These are phyloP conservation scores for Morone chrysops DNA, from an alignment of 2,113 vertebrate species.

Conservation along the genomic window DNA sequence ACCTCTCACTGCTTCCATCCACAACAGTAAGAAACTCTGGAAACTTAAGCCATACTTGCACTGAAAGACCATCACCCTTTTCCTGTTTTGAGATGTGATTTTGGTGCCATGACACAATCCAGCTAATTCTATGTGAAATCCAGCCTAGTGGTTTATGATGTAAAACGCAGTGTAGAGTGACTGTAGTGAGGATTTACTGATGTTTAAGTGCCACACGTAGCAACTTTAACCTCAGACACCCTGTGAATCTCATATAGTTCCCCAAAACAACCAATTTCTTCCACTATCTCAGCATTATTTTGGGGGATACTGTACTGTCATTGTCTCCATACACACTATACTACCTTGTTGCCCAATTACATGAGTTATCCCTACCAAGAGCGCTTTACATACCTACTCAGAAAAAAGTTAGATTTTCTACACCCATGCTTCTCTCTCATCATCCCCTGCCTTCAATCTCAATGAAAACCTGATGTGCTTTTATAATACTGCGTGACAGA, in stretches of 20 bases:
- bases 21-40: constrained; percentile 7
- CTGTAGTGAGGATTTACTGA: constrained; percentile 25
- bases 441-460: constrained; percentile 19
- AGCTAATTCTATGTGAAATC: constrained; percentile 34
- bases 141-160: constrained; percentile 4
- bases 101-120: constrained; percentile 13
- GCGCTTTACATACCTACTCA: background rate
- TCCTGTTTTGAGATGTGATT: constrained; percentile 16
- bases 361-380: background rate
- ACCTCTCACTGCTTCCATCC: background rate
- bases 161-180: constrained; percentile 4
- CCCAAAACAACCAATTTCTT: background rate
- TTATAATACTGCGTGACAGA: constrained; percentile 48
- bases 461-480: constrained; percentile 49
- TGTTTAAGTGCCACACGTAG: background rate
- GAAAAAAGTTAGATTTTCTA: background rate
- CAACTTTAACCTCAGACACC: background rate
- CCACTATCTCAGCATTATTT: background rate
- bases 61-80: background rate
- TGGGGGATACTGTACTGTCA: background rate
- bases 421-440: constrained; percentile 1
- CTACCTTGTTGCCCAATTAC: background rate
- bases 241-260: constrained; percentile 1
- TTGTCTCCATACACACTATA: background rate
- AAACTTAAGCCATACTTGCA: background rate